Base-by-base conservation (phyloP, 2,888 invertebrate species). In the Heliconius hortense region DNA sequence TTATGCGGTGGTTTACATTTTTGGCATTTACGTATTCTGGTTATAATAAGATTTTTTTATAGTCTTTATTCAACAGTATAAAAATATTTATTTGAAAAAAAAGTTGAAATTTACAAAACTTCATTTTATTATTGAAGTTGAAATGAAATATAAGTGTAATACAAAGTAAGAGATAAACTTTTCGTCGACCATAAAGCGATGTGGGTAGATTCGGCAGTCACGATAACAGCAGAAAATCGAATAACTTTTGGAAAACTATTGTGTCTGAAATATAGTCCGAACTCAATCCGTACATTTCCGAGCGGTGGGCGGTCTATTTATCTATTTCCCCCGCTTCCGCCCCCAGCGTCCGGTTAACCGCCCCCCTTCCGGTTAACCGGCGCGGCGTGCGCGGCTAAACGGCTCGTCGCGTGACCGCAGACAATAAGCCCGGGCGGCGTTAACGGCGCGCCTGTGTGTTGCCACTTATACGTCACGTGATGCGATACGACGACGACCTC, bases 331-430 rank as follows among this genome's bases (percentile, higher is more conserved):
- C 92, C 91, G 91, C 90, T 92, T 94, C 93, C 93, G 93, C 92
- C 92, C 92, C 90, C 90, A 88, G 89, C 92, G 93, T 92, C 93
- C 93, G 93, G 93, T 93, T 93, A 93, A 93, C 93, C 93, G 90
- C 92, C 93, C 92, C 93, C 92, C 93, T 91, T 92, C 93, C 93
- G 93, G 93, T 93, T 93, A 93, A 92, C 93, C 93, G 92, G 88
- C 87, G 88, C 88, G 88, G 90, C 88, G 90, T 88, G 90, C 90
- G 89, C 93, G 93, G 93, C 93, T 94, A 93, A 94, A 93, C 93
- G 93, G 93, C 93, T 94, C 93, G 93, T 94, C 93, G 93, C 93
- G 93, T 93, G 93, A 94, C 93, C 93, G 93, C 93, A 94, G 93
- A 93, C 93, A 94, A 94, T 94, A 93, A 94, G 93, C 92, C 92